phyloP scores from a whole-genome alignment of 2,797 vertebrate species.

The Acipenser oxyrinchus region DNA sequence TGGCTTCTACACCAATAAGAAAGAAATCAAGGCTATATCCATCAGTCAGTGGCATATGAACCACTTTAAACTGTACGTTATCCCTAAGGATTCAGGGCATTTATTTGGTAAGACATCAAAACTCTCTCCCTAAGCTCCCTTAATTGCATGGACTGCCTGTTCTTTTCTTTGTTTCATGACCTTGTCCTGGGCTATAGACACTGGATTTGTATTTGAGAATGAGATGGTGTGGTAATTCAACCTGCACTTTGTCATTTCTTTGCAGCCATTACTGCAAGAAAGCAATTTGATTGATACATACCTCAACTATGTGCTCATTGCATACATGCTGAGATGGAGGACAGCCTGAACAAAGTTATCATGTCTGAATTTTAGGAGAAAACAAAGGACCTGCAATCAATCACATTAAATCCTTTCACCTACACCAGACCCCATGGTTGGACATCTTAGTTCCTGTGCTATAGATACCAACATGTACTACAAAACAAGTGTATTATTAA shows the following conservation, averaged over 20 bases:
- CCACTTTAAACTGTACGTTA: background rate
- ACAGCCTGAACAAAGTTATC: background rate
- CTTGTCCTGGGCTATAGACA: too few relatives aligned
- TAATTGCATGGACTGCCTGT: too few relatives aligned
- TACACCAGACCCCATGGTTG: too few relatives aligned
- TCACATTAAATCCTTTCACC: too few relatives aligned
- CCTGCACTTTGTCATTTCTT: background rate
- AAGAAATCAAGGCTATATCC: constrained; percentile 65
- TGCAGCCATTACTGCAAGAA: background rate
- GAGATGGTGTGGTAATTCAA: background rate
- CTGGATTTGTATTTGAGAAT: background rate
- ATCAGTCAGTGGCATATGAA: constrained; percentile 14
- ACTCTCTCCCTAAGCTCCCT: too few relatives aligned
- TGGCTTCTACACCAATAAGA: constrained; percentile 62
- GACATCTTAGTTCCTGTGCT: too few relatives aligned
- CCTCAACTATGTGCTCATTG: background rate
- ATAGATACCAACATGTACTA: too few relatives aligned
- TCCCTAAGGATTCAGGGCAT: background rate
- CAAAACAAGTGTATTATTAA: too few relatives aligned
- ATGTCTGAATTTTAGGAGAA: too few relatives aligned
- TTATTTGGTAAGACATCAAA: too few relatives aligned
- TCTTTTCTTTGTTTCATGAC: too few relatives aligned
- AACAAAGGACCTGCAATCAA: too few relatives aligned
- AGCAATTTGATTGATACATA: background rate
- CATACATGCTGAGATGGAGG: background rate